phyloP scores from a whole-genome alignment of 2,888 invertebrate genomes.

The Drosophila quinaria region DNA sequence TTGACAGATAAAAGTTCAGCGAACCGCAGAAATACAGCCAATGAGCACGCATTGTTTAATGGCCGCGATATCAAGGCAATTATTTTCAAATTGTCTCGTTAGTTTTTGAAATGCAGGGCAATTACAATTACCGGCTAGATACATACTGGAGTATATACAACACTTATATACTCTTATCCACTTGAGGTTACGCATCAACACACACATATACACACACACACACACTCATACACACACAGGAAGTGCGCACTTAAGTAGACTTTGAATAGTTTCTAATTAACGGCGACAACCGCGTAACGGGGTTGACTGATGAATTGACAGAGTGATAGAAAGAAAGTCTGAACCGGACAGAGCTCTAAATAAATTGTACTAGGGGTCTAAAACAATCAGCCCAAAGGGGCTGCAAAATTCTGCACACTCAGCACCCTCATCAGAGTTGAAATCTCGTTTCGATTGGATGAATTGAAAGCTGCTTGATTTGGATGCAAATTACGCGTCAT shows the following conservation, averaged over 20 bases:
- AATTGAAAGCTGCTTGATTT: conserved; percentile 16
- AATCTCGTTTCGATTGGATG: neutral
- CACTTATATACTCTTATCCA: conserved; percentile 34
- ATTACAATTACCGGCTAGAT: conserved; percentile 74
- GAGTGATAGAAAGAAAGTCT: conserved; percentile 27
- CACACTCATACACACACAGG: conserved; percentile 56
- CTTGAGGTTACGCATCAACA: conserved; percentile 71
- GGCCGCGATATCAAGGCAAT: conserved; percentile 74
- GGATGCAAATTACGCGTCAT: conserved; percentile 61
- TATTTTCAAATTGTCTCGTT: conserved; percentile 81
- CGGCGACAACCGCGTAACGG: conserved; percentile 72
- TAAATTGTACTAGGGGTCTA: neutral
- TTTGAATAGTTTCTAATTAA: conserved; percentile 80
- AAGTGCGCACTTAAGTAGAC: conserved; percentile 78
- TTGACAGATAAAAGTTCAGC: conserved; percentile 76
- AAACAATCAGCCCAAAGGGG: conserved; percentile 4
- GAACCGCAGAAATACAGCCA: conserved; percentile 73
- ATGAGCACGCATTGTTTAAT: conserved; percentile 67
- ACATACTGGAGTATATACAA: neutral
- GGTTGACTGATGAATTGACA: conserved; percentile 52
- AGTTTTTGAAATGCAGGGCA: conserved; percentile 69
- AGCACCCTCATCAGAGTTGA: neutral
- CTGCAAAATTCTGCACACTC: conserved; percentile 1
- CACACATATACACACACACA: conserved; percentile 47
- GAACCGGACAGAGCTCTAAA: neutral